Evolutionary conservation across 1,140 invertebrate genomes (phyloP).

Genomic region (Drosophila athabasca): DNA sequence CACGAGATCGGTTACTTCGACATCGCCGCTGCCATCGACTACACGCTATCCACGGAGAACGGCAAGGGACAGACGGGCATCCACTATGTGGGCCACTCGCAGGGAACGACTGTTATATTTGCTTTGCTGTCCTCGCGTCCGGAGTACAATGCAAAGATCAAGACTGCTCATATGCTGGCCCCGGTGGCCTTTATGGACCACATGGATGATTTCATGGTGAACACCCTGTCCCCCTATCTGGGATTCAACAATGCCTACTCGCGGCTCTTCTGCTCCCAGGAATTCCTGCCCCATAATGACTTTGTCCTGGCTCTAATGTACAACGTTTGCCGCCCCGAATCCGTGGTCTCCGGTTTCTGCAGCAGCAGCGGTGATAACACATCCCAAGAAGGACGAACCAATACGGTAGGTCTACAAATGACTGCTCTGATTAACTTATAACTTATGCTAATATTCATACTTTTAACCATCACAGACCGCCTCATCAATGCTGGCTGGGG

Average conservation of each 20-base stretch:
- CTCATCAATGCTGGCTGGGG: constrained; percentile 85
- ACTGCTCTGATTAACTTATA: constrained; percentile 54
- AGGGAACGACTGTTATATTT: constrained; percentile 85
- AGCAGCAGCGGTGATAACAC: neutral
- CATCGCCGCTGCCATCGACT: constrained; percentile 88
- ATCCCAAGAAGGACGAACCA: constrained; percentile 14
- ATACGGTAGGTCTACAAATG: constrained; percentile 11
- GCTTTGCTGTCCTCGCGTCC: constrained; percentile 86
- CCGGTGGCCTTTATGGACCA: constrained; percentile 84
- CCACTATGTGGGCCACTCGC: constrained; percentile 84
- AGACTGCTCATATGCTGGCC: constrained; percentile 86
- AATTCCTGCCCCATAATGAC: constrained; percentile 60
- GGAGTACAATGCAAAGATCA: constrained; percentile 88
- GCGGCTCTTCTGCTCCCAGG: constrained; percentile 34
- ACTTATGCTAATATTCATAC: neutral
- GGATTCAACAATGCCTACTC: constrained; percentile 75
- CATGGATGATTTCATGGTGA: constrained; percentile 32
- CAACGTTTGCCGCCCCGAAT: constrained; percentile 84
- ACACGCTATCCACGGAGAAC: constrained; percentile 84
- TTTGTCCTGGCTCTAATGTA: constrained; percentile 51
- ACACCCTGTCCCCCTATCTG: constrained; percentile 28
- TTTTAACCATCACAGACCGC: constrained; percentile 81
- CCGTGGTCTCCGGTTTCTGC: constrained; percentile 51
- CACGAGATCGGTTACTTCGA: constrained; percentile 89
- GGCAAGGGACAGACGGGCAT: constrained; percentile 81